These are phyloP conservation scores for Agonopterix subpropinquella DNA, from an alignment of 2,888 invertebrate genomes.

Conservation along the genomic window DNA sequence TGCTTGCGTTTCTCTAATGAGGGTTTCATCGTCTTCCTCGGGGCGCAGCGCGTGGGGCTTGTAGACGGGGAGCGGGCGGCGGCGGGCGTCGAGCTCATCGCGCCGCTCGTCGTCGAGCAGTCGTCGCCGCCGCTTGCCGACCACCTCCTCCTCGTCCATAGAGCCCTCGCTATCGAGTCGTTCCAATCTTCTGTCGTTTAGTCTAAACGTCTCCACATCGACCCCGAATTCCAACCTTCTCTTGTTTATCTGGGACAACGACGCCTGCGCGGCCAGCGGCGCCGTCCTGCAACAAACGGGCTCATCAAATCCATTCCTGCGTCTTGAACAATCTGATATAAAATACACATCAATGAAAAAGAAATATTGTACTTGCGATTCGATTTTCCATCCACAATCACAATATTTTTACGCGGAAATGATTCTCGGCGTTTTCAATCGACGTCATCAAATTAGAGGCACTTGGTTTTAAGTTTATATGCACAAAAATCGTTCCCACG, in stretches of 20 bases:
- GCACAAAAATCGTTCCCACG: constrained; percentile 77
- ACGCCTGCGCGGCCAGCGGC: constrained; percentile 73
- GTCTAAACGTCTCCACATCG: constrained; percentile 64
- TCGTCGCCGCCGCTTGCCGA: constrained; percentile 60
- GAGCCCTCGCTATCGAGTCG: constrained; percentile 54
- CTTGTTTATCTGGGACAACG: constrained; percentile 81
- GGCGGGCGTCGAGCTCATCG: constrained; percentile 40
- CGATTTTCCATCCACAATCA: constrained; percentile 74
- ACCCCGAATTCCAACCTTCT: constrained; percentile 80
- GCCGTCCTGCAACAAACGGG: constrained; percentile 67
- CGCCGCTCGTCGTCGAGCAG: constrained; percentile 63
- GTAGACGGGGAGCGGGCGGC: constrained; percentile 39
- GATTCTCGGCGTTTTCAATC: constrained; percentile 74
- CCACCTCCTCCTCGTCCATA: constrained; percentile 57
- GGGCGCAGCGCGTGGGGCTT: constrained; percentile 53
- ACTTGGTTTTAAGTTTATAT: constrained; percentile 56
- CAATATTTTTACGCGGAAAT: constrained; percentile 76
- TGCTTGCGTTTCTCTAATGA: constrained; percentile 91
- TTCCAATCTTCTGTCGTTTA: constrained; percentile 50
- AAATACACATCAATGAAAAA: constrained; percentile 32
- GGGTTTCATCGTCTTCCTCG: constrained; percentile 85
- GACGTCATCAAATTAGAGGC: constrained; percentile 64
- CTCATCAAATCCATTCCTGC: constrained; percentile 26
- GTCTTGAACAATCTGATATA: constrained; percentile 20
- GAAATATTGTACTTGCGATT: constrained; percentile 68